These are phyloP conservation scores for Gymnopithys bicolor DNA, from an alignment of 2,797 vertebrate species.

Conservation along the genomic window DNA sequence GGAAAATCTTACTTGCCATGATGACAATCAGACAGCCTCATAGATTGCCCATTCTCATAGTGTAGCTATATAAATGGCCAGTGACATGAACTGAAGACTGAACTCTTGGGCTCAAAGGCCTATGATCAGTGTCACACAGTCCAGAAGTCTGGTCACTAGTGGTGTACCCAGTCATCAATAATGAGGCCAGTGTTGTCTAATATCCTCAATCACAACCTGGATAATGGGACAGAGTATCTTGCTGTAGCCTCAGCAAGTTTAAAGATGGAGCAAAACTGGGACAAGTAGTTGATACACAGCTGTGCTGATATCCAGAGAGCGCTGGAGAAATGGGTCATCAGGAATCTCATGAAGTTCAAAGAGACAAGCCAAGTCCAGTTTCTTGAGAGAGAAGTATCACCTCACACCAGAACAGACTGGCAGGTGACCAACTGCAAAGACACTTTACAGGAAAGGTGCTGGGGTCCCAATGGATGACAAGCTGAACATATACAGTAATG, in stretches of 20 bases:
- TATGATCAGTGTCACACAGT: neutral
- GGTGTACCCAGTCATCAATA: neutral
- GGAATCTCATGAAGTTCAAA: neutral
- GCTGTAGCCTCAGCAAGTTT: neutral
- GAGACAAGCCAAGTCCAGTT: neutral
- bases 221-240: neutral
- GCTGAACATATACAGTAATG: neutral
- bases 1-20: neutral
- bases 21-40: neutral
- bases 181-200: neutral
- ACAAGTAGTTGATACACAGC: neutral
- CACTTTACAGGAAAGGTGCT: neutral
- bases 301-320: neutral
- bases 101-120: neutral
- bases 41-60: neutral
- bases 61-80: neutral
- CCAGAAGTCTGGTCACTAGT: neutral
- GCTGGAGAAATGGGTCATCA: neutral
- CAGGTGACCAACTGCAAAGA: neutral
- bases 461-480: neutral
- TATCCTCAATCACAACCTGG: neutral
- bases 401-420: neutral
- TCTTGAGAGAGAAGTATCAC: neutral
- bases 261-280: neutral
- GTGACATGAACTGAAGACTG: neutral